Evolutionary conservation across 2,113 vertebrate species (phyloP).

Genomic region (Lepus americanus): DNA sequence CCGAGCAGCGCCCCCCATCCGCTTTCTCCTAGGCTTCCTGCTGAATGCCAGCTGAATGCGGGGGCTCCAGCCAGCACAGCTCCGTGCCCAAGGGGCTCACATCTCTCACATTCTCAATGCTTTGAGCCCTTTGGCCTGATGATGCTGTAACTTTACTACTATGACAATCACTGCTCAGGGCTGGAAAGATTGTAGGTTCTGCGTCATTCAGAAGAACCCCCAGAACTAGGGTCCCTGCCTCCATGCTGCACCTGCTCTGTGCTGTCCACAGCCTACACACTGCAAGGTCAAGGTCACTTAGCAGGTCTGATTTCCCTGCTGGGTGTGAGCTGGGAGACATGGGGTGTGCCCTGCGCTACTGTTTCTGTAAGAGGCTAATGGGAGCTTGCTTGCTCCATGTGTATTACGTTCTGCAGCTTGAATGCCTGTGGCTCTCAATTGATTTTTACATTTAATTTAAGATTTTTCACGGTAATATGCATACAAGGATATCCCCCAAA

Average conservation of each 20-base stretch:
- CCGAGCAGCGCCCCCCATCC: too few species aligned
- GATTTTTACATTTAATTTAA: not conserved
- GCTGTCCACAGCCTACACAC: not conserved
- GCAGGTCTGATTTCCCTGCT: not conserved
- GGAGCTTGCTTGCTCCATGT: not conserved
- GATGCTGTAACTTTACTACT: not conserved
- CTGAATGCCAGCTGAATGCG: not conserved
- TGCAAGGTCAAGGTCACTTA: not conserved
- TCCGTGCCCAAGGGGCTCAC: not conserved
- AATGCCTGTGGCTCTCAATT: not conserved
- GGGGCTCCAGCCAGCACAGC: not conserved
- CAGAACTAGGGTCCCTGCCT: not conserved
- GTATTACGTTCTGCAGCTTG: not conserved
- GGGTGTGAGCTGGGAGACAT: not conserved
- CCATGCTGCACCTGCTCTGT: not conserved
- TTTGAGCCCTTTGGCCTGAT: not conserved
- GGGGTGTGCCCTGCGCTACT: not conserved
- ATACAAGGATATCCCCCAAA: not conserved
- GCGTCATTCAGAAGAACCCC: not conserved
- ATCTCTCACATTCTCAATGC: not conserved
- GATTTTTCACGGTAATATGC: not conserved
- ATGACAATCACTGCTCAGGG: not conserved
- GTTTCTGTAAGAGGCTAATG: not conserved
- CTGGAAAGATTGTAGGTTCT: slow-evolving; percentile 11
- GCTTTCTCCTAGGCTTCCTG: not conserved